Conservation (phyloP, 2,113 vertebrate genomes). For the Pituophis catenifer region DNA sequence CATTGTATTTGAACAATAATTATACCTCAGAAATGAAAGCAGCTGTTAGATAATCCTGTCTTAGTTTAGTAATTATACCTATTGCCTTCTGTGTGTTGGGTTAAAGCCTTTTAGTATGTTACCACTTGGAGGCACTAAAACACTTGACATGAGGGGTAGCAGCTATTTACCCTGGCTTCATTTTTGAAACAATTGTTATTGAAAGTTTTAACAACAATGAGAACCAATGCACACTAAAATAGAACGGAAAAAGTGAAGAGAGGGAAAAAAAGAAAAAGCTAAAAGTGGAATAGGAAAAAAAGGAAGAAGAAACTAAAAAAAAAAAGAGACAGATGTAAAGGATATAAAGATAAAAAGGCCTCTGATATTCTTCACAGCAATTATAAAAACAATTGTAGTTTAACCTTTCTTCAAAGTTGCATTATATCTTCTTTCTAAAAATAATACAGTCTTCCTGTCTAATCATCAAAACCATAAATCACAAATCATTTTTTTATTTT, state of each 20-base stretch:
- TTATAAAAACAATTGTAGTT: not conserved
- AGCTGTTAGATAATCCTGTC: not conserved
- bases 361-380: not conserved
- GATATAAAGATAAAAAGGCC: not conserved
- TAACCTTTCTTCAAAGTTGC: not conserved
- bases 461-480: not conserved
- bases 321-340: not conserved
- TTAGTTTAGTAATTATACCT: not conserved
- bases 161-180: not conserved
- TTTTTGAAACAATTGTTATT: not conserved
- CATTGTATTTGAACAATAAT: not conserved
- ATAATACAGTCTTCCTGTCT: not conserved
- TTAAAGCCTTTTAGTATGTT: not conserved
- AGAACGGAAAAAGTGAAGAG: not conserved
- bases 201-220: not conserved
- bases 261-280: not conserved
- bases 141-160: not conserved
- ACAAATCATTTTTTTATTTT: not conserved
- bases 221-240: not conserved
- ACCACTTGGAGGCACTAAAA: constrained; percentile 31
- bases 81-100: not conserved
- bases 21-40: not conserved
- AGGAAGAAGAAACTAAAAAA: not conserved
- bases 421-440: not conserved
- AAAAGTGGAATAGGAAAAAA: not conserved